A percentile compares a stretch with the other conserved stretches of the same genome.
phyloP scores from a whole-genome alignment of 2,113 vertebrate species.

The Phylloscopus trochiloides region DNA sequence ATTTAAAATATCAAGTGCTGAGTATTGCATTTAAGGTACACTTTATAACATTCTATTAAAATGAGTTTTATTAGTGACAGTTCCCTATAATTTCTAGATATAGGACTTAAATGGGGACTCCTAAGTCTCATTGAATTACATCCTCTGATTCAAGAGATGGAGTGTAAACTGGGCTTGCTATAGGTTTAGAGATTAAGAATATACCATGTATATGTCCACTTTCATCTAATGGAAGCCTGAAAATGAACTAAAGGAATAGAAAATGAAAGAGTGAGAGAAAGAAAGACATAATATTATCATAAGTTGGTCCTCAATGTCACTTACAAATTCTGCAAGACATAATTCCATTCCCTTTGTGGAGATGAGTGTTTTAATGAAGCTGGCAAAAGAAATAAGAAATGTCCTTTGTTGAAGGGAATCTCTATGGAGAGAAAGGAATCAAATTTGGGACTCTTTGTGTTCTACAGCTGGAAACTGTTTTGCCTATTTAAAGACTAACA shows the following conservation, averaged over 20 bases:
- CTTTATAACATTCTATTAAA: not conserved
- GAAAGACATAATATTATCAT: not conserved
- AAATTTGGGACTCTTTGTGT: not conserved
- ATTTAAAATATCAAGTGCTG: not conserved
- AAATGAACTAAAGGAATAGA: not conserved
- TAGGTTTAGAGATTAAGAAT: not conserved
- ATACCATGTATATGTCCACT: not conserved
- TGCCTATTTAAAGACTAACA: not conserved
- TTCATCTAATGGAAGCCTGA: not conserved
- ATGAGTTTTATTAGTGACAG: not conserved
- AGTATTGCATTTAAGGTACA: not conserved
- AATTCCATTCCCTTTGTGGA: not conserved
- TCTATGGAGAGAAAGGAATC: not conserved
- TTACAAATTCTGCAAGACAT: not conserved
- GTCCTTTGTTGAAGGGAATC: not conserved
- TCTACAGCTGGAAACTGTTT: not conserved
- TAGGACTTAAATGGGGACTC: not conserved
- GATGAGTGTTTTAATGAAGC: not conserved
- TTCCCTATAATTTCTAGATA: not conserved
- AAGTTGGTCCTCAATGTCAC: not conserved
- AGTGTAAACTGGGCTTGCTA: not conserved
- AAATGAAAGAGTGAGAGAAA: not conserved
- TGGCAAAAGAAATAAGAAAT: not conserved
- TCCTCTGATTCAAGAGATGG: not conserved
- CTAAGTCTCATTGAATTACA: not conserved